phyloP scores from a whole-genome alignment of 2,797 vertebrate species.

The Hemibagrus guttatus region DNA sequence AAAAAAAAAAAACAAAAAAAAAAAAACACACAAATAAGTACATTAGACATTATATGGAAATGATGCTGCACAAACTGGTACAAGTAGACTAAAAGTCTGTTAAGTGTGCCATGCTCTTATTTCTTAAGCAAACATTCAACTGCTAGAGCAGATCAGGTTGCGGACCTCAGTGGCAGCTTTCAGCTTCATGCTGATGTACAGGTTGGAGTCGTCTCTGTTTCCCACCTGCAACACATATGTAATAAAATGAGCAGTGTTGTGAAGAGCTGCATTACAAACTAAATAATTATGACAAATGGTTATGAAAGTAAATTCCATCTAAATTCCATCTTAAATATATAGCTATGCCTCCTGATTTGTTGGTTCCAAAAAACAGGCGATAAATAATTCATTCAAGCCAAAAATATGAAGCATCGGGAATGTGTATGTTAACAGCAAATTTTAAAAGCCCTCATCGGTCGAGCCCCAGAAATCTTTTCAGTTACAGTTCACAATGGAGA shows the following conservation, averaged over 20 bases:
- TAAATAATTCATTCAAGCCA: background rate
- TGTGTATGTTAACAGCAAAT: background rate
- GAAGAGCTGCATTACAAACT: slow-evolving; percentile 3
- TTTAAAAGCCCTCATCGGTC: background rate
- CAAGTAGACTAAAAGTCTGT: background rate
- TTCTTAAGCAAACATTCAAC: background rate
- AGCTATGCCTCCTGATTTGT: background rate
- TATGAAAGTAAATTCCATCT: background rate
- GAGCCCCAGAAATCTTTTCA: background rate
- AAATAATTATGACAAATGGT: background rate
- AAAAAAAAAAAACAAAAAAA: slow-evolving; percentile 18
- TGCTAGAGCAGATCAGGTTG: background rate
- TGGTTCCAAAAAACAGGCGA: background rate
- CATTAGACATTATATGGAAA: background rate
- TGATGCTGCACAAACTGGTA: background rate
- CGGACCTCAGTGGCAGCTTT: slow-evolving; percentile 95
- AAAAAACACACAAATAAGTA: slow-evolving; percentile 30
- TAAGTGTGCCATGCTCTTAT: background rate
- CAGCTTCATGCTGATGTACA: slow-evolving; percentile 96
- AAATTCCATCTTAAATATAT: background rate
- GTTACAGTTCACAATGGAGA: background rate
- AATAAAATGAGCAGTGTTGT: background rate
- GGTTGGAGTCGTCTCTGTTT: slow-evolving; percentile 92
- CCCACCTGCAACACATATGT: slow-evolving; percentile 82
- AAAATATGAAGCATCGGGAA: background rate